These are phyloP conservation scores for Oscheius myriophilus DNA, from an alignment of 2,888 invertebrate genomes.

Conservation along the genomic window DNA sequence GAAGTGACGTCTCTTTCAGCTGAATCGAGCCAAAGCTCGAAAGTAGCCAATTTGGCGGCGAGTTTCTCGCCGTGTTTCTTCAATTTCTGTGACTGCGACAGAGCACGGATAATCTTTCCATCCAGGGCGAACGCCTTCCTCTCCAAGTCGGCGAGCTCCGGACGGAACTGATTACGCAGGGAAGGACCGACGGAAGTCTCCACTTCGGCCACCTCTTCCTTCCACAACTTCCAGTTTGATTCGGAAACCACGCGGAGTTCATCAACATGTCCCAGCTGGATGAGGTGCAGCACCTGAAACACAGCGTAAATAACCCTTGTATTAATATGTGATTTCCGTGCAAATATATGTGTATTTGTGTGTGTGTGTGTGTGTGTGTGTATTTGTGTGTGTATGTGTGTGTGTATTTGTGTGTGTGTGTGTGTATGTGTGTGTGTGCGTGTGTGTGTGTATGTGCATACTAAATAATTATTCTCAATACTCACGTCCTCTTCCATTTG, in stretches of 20 bases:
- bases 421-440: too few relatives aligned
- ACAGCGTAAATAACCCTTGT: too few relatives aligned
- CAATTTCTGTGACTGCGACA: constrained; percentile 49
- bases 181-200: constrained; percentile 46
- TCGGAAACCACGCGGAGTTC: constrained; percentile 43
- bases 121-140: constrained; percentile 50
- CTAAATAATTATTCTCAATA: too few relatives aligned
- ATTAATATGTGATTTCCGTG: background rate
- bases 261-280: constrained; percentile 41
- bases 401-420: too few relatives aligned
- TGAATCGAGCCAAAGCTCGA: constrained; percentile 61
- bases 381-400: background rate
- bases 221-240: constrained; percentile 48
- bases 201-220: constrained; percentile 45
- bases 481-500: constrained; percentile 29
- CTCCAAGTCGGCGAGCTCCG: constrained; percentile 55
- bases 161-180: constrained; percentile 37
- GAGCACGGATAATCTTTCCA: constrained; percentile 47
- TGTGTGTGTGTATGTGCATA: too few relatives aligned
- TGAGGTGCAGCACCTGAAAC: constrained; percentile 30
- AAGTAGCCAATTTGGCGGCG: constrained; percentile 57
- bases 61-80: constrained; percentile 48
- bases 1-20: constrained; percentile 44
- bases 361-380: background rate
- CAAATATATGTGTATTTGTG: background rate